These are phyloP conservation scores for Daboia siamensis DNA, from an alignment of 2,113 vertebrate genomes.

Conservation along the genomic window DNA sequence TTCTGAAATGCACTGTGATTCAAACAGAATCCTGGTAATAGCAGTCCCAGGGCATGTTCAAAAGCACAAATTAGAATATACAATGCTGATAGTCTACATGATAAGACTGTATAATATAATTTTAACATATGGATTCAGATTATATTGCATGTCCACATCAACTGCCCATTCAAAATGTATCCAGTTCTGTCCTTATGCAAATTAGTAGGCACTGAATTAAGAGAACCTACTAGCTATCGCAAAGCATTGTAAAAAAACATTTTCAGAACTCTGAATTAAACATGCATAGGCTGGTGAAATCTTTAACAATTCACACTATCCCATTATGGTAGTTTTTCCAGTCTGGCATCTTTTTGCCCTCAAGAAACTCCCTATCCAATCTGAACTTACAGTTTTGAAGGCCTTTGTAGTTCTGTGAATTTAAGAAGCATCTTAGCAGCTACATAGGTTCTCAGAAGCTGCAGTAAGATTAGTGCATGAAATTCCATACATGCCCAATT, in stretches of 20 bases:
- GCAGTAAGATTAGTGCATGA: neutral
- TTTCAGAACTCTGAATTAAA: neutral
- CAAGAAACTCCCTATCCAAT: neutral
- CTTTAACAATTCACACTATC: neutral
- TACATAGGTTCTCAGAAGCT: neutral
- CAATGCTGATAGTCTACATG: fast-evolving
- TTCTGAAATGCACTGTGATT: neutral
- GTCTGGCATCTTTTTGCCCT: neutral
- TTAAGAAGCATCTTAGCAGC: neutral
- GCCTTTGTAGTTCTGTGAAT: neutral
- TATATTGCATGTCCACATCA: neutral
- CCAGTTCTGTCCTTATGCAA: neutral
- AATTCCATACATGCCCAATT: neutral
- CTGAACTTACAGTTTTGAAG: neutral
- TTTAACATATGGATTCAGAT: neutral
- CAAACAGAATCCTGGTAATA: neutral
- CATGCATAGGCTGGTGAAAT: neutral
- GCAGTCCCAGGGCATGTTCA: fast-evolving
- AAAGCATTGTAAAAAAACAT: fast-evolving
- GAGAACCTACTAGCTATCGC: neutral
- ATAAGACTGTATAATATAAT: neutral
- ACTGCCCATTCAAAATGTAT: neutral
- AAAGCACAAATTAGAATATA: fast-evolving
- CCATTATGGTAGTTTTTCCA: neutral
- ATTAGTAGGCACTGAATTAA: neutral